phyloP scores from a whole-genome alignment of 2,888 invertebrate species.

The Nasonovia ribisnigri region DNA sequence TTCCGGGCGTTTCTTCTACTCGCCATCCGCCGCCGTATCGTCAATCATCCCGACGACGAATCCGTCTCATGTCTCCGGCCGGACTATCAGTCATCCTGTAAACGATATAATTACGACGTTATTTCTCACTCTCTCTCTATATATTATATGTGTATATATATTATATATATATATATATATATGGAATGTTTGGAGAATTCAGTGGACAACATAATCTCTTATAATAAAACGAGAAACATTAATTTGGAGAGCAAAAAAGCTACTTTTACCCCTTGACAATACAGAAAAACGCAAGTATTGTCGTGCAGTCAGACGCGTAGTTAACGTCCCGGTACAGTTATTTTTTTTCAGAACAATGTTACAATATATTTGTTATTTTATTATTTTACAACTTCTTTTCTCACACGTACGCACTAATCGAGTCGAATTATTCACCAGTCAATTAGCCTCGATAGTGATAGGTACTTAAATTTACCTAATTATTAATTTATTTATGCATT shows the following conservation, averaged over 20 bases:
- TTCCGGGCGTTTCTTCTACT: background rate
- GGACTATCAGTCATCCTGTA: background rate
- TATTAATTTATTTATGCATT: too few species aligned
- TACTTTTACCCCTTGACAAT: background rate
- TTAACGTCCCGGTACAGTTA: background rate
- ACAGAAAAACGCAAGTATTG: background rate
- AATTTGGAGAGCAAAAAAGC: background rate
- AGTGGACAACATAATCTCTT: background rate
- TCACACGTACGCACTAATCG: background rate
- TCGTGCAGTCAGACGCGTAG: background rate
- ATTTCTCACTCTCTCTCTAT: background rate
- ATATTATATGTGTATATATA: too few species aligned
- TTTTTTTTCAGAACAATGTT: background rate
- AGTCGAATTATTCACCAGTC: background rate
- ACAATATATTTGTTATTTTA: background rate
- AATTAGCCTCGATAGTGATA: background rate
- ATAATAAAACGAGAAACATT: background rate
- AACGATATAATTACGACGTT: background rate
- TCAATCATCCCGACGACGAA: background rate
- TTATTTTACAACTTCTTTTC: background rate
- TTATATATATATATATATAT: background rate
- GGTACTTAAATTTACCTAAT: too few species aligned
- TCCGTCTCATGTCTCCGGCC: background rate
- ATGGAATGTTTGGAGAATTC: background rate
- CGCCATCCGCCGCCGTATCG: background rate